phyloP scores from a whole-genome alignment of 1,140 invertebrate species.

The Tetranychus cinnabarinus region DNA sequence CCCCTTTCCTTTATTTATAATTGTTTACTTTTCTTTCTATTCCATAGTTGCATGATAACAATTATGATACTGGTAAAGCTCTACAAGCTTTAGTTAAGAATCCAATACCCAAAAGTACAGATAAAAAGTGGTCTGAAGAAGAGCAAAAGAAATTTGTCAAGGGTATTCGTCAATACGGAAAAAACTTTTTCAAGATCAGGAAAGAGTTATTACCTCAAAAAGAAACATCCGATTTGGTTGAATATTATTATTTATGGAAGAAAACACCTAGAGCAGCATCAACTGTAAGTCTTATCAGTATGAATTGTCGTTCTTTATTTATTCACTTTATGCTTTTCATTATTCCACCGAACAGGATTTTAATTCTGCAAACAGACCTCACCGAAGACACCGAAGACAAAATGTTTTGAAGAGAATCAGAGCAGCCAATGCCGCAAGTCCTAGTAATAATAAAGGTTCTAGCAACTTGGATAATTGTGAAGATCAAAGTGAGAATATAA shows the following conservation, averaged over 20 bases:
- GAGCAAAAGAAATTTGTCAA: constrained; percentile 94
- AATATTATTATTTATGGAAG: constrained; percentile 99
- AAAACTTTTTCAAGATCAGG: constrained; percentile 94
- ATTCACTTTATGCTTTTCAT: not conserved
- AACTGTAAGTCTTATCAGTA: constrained; percentile 30
- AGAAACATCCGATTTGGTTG: constrained; percentile 85
- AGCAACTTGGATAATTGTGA: not conserved
- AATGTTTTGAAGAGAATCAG: constrained; percentile 66
- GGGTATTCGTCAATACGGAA: constrained; percentile 88
- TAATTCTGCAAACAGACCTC: constrained; percentile 35
- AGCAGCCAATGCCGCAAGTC: constrained; percentile 22
- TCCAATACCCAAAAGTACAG: constrained; percentile 81
- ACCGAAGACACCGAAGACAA: constrained; percentile 52
- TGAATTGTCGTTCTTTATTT: not conserved
- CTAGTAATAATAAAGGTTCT: not conserved
- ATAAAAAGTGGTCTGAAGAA: constrained; percentile 93
- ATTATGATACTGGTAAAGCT: constrained; percentile 81
- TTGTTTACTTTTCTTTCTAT: too few relatives aligned
- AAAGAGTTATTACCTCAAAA: constrained; percentile 88
- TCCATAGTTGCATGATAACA: constrained; percentile 50
- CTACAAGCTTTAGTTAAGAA: constrained; percentile 87
- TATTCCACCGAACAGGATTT: not conserved
- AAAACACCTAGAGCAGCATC: constrained; percentile 69
- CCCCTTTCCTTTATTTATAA: not conserved
- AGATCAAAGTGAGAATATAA: not conserved